A percentile compares a stretch with the other conserved stretches of the same genome.
phyloP scores from a whole-genome alignment of 2,113 vertebrate genomes.

The Hippocampus zosterae region DNA sequence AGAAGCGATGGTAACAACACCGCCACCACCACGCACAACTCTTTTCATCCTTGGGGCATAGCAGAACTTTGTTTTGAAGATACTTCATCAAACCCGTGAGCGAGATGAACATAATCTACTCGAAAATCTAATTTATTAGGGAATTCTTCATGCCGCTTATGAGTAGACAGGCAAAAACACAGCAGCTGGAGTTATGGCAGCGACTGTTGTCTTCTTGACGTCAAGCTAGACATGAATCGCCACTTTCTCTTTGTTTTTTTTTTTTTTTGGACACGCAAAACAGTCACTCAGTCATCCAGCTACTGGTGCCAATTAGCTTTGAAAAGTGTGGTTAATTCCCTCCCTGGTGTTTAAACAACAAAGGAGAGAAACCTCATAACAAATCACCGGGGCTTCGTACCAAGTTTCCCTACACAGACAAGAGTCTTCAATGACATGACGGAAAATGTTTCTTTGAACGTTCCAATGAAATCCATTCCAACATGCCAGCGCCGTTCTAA shows the following conservation, averaged over 20 bases:
- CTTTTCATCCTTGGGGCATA: neutral
- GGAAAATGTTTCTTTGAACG: constrained; percentile 11
- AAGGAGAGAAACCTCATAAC: neutral
- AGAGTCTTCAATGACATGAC: constrained; percentile 12
- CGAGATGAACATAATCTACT: neutral
- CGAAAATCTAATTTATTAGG: neutral
- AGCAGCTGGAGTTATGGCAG: neutral
- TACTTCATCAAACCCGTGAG: neutral
- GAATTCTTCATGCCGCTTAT: neutral
- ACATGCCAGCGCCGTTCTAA: constrained; percentile 7
- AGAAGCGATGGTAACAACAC: neutral
- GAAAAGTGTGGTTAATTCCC: constrained; percentile 1
- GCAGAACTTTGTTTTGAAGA: neutral
- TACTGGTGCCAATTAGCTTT: constrained; percentile 6
- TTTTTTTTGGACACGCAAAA: too few relatives aligned
- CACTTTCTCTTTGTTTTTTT: neutral
- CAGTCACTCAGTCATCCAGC: neutral
- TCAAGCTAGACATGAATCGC: neutral
- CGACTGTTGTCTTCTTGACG: neutral
- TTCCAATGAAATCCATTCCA: constrained; percentile 19
- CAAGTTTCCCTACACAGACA: neutral
- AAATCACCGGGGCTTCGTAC: constrained; percentile 1
- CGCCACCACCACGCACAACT: neutral
- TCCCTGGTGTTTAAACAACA: neutral
- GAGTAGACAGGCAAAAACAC: neutral